Evolutionary conservation across 2,888 invertebrate species (phyloP).

Genomic region (Acanthacorydalis orientalis): DNA sequence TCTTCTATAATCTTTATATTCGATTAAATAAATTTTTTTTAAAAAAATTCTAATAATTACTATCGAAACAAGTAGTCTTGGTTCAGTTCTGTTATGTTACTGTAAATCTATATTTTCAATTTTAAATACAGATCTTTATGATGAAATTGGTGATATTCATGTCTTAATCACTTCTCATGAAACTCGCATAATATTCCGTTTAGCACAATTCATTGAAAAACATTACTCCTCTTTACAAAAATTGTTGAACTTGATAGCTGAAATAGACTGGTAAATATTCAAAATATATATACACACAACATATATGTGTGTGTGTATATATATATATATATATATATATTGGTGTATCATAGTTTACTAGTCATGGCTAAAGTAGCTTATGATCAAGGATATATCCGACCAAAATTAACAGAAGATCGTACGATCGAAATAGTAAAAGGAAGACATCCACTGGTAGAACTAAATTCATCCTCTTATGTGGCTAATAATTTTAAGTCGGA

Average conservation of each 20-base stretch:
- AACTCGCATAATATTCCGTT: slow-evolving; percentile 52
- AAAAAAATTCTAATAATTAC: too few species aligned
- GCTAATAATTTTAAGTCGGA: slow-evolving; percentile 54
- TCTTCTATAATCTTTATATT: too few species aligned
- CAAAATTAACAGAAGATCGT: slow-evolving; percentile 20
- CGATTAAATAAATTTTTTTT: too few species aligned
- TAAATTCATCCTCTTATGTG: slow-evolving; percentile 45
- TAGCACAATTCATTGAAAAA: slow-evolving; percentile 44
- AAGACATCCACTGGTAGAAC: slow-evolving; percentile 61
- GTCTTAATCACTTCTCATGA: slow-evolving; percentile 67
- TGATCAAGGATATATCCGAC: slow-evolving; percentile 22
- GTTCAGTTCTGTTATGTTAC: not conserved
- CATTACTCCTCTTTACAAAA: slow-evolving; percentile 35
- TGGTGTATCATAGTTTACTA: slow-evolving; percentile 19
- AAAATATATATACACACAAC: not conserved
- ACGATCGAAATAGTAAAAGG: slow-evolving; percentile 26
- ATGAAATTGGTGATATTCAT: slow-evolving; percentile 59
- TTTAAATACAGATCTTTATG: slow-evolving; percentile 45
- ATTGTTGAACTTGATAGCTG: slow-evolving; percentile 41
- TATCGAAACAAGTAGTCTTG: too few species aligned
- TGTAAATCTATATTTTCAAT: slow-evolving; percentile 8
- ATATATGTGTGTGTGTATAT: not conserved
- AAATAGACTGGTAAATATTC: slow-evolving; percentile 50
- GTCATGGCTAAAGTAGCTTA: slow-evolving; percentile 23
- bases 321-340: not conserved